Base-by-base conservation (phyloP, 1,140 invertebrate species). In the Calephelis virginiensis region DNA sequence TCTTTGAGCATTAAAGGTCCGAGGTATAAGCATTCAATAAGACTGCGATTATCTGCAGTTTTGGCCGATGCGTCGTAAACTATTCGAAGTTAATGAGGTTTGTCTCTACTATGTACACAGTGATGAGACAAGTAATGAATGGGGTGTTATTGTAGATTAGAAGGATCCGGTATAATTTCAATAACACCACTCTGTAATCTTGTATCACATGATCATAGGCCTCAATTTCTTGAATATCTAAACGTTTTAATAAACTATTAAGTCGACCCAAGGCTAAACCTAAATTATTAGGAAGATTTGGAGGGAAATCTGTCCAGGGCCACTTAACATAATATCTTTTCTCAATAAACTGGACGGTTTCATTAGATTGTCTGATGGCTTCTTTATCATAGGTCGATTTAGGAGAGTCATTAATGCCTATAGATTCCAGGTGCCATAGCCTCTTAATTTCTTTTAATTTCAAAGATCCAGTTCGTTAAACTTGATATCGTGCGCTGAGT, bases 371-470 rank as follows among this genome's bases (percentile, higher is more conserved):
- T 63, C 63, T 70, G 5, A 77, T 66, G 12, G 73, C 73, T 60
- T 70, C 68, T 59, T 77, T 67, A 63, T 77, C 71, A 14, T 64
- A 13, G 48, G 47, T 68, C 13, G 61, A 56, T 47, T 71, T 77
- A 12, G 71, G 73, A n/a, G 70, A 68, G 67, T 75, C 71, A 8
- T 28, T 71, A n/a, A 77, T 77, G 37, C 73, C 73, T 45, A 77
- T 77, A 6, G 75, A 73, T 70, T 77, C 71, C 38, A 78, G 46
- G n/a, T 73, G 71, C 71, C 73, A 69, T 61, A 75, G 61, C 14
- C n/a, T 37, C 46, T 67, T 75, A 12, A 73, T 10, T 17, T 65
- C 53, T 47, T 47, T 46, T 10, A 11, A 50, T 14, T 65, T 63
- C 40, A 75, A 60, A 65, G 67, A 63, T 74, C 72, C 12, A 67